These are phyloP conservation scores for Paedocypris micromegethes DNA, from an alignment of 2,797 vertebrate genomes.

Conservation along the genomic window DNA sequence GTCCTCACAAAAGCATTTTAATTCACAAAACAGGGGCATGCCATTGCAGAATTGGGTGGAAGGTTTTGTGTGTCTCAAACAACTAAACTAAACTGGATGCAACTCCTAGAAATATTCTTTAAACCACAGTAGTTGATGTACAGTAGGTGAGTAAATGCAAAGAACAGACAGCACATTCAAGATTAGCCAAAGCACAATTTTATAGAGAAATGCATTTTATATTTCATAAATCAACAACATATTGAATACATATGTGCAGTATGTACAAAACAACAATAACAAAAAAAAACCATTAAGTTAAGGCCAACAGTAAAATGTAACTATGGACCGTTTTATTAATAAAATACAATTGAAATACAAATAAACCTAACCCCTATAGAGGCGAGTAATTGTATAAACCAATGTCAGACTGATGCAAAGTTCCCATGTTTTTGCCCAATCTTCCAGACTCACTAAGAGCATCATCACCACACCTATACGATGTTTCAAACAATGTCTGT, in stretches of 20 bases:
- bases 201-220: slow-evolving; percentile 52
- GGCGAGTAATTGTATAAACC: slow-evolving; percentile 74
- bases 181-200: slow-evolving; percentile 42
- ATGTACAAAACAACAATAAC: slow-evolving; percentile 51
- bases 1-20: no score
- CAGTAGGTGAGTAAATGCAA: background rate
- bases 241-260: slow-evolving; percentile 48
- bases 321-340: slow-evolving; percentile 54
- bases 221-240: slow-evolving; percentile 46
- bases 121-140: no score
- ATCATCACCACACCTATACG: slow-evolving; percentile 37
- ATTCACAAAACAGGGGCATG: no score
- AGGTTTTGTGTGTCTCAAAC: no score
- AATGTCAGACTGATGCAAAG: slow-evolving; percentile 51
- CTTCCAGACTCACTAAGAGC: slow-evolving; percentile 58
- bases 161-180: background rate
- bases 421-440: slow-evolving; percentile 45
- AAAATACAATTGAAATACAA: slow-evolving; percentile 84
- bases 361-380: slow-evolving; percentile 62
- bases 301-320: slow-evolving; percentile 29
- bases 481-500: slow-evolving; percentile 47
- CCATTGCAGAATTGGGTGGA: no score
- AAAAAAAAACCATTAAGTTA: slow-evolving; percentile 51
- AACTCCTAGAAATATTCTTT: no score
- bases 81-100: no score